These are phyloP conservation scores for Otolemur garnettii DNA, from an alignment of 2,113 vertebrate genomes.

Conservation along the genomic window DNA sequence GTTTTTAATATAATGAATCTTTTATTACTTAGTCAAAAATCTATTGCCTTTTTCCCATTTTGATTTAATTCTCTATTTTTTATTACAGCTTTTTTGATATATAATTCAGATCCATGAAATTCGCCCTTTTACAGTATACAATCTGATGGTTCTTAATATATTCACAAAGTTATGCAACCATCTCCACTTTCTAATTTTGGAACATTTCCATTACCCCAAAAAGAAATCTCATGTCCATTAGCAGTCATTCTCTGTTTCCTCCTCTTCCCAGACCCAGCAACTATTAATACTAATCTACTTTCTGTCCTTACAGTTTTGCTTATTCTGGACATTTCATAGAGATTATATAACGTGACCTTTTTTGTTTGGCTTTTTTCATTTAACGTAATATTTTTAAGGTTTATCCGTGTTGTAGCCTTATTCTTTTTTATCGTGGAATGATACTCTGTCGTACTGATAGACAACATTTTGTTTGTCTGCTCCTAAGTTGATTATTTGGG, in stretches of 20 bases:
- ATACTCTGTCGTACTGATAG: background rate
- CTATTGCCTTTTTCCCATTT: conserved; percentile 1
- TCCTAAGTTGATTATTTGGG: background rate
- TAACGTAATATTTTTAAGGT: background rate
- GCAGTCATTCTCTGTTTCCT: background rate
- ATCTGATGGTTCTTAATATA: background rate
- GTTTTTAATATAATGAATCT: conserved; percentile 27
- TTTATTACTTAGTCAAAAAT: background rate
- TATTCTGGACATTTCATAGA: background rate
- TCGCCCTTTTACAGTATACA: background rate
- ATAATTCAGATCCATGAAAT: background rate
- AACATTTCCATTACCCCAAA: background rate
- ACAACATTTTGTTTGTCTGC: background rate
- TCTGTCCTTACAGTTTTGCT: background rate
- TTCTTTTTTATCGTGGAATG: conserved; percentile 24
- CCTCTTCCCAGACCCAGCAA: background rate
- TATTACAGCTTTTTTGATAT: background rate
- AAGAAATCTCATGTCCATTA: background rate
- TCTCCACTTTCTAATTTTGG: conserved; percentile 21
- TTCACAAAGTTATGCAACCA: background rate
- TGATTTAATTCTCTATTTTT: background rate
- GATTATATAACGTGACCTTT: background rate
- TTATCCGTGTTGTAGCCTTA: background rate
- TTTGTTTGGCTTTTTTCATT: background rate
- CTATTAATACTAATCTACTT: background rate